A percentile compares a stretch with the other conserved stretches of the same genome.
phyloP scores from a whole-genome alignment of 2,888 invertebrate genomes.

The Cancer borealis region DNA sequence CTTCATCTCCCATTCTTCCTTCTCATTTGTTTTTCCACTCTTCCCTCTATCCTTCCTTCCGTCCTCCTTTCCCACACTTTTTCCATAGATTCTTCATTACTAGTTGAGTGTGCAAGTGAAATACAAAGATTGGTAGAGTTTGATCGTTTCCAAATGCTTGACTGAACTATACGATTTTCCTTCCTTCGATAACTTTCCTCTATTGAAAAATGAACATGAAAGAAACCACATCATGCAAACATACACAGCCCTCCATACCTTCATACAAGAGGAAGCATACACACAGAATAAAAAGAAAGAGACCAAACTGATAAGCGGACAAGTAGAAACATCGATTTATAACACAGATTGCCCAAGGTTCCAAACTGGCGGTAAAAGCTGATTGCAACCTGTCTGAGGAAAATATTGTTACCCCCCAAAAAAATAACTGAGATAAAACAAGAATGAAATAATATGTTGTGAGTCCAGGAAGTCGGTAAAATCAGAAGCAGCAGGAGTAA shows the following conservation, averaged over 20 bases:
- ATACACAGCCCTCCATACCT: background rate
- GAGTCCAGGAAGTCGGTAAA: background rate
- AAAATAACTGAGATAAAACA: background rate
- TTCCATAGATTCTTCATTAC: background rate
- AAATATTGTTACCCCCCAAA: background rate
- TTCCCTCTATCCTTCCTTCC: background rate
- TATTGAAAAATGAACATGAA: background rate
- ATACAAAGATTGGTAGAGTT: background rate
- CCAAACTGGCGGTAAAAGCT: background rate
- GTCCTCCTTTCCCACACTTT: background rate
- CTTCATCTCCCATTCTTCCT: background rate
- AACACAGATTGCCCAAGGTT: background rate
- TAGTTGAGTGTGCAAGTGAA: background rate
- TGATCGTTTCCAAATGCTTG: background rate
- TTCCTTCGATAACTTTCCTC: background rate
- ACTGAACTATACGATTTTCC: background rate
- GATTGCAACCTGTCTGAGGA: background rate
- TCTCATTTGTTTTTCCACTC: background rate
- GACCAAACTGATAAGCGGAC: background rate
- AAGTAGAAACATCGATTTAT: background rate
- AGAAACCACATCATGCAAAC: background rate
- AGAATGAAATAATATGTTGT: background rate
- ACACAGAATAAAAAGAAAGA: background rate
- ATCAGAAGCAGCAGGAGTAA: background rate
- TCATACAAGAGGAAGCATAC: background rate